These are phyloP conservation scores for Oncorhynchus mykiss DNA, from an alignment of 2,113 vertebrate genomes.

Conservation along the genomic window DNA sequence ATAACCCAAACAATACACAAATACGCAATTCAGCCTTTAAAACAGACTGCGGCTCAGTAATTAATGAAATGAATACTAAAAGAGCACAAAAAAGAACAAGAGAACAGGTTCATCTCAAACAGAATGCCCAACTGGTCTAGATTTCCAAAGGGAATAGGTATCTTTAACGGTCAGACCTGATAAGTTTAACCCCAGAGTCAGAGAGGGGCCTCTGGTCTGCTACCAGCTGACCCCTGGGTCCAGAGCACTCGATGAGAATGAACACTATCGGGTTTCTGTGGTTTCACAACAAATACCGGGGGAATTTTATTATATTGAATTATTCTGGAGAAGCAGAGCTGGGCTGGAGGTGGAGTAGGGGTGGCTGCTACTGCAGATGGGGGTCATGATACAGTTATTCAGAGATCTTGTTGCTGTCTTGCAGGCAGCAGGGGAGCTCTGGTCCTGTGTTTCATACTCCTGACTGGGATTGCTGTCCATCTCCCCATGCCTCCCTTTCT, in stretches of 20 bases:
- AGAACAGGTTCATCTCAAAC: slow-evolving; percentile 47
- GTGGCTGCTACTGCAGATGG: slow-evolving; percentile 24
- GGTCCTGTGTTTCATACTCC: not conserved
- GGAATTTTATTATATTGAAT: slow-evolving; percentile 71
- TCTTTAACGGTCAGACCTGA: slow-evolving; percentile 64
- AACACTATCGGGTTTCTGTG: slow-evolving; percentile 70
- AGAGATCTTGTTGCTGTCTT: slow-evolving; percentile 43
- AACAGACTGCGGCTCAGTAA: not conserved
- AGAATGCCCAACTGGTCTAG: slow-evolving; percentile 47
- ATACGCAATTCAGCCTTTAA: not conserved
- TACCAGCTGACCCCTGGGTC: slow-evolving; percentile 67
- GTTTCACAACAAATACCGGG: slow-evolving; percentile 60
- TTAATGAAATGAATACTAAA: slow-evolving; percentile 12
- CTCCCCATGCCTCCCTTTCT: not conserved
- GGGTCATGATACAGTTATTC: slow-evolving; percentile 52
- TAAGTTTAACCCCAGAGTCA: slow-evolving; percentile 71
- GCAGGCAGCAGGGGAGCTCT: slow-evolving; percentile 38
- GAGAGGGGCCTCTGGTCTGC: slow-evolving; percentile 65
- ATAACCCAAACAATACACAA: not conserved
- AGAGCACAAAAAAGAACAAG: slow-evolving; percentile 17
- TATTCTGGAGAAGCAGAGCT: slow-evolving; percentile 42
- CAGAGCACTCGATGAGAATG: slow-evolving; percentile 59
- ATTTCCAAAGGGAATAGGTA: slow-evolving; percentile 44
- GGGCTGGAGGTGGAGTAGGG: slow-evolving; percentile 10
- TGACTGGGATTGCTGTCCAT: not conserved